Percentiles rank a stretch among this genome's conserved stretches.
Evolutionary conservation across 2,797 vertebrate species (phyloP).

Genomic region (Typhlichthys subterraneus): DNA sequence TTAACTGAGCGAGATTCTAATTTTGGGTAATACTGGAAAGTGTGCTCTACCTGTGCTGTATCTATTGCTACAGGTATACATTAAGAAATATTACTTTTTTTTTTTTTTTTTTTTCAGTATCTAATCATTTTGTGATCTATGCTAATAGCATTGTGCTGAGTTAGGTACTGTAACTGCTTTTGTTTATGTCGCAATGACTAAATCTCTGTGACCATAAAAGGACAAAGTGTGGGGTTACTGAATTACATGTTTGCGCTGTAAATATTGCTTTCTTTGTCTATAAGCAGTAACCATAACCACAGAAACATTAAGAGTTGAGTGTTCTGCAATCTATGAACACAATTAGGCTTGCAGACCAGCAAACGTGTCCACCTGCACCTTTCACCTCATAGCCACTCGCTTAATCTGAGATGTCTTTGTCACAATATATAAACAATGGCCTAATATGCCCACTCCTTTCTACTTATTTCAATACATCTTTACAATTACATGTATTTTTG

Average conservation of each 20-base stretch:
- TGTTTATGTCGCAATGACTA: constrained; percentile 19
- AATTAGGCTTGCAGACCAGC: constrained; percentile 10
- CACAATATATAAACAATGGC: not conserved
- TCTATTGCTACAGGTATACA: constrained; percentile 50
- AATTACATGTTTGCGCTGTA: constrained; percentile 53
- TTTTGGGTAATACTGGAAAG: not conserved
- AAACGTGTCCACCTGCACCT: not conserved
- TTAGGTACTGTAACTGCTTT: constrained; percentile 20
- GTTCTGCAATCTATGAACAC: constrained; percentile 4
- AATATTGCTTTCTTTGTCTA: constrained; percentile 52
- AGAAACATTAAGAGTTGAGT: constrained; percentile 13
- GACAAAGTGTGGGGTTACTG: constrained; percentile 23
- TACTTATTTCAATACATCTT: too few relatives aligned
- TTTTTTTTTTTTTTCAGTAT: constrained; percentile 24
- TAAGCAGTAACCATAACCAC: constrained; percentile 30
- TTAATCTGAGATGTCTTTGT: constrained; percentile 4
- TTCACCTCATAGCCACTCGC: not conserved
- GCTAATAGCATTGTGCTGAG: constrained; percentile 13
- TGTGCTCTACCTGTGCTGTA: constrained; percentile 15
- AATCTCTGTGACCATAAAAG: constrained; percentile 15
- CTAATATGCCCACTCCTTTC: too few relatives aligned
- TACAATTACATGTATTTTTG: too few relatives aligned
- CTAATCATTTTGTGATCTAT: constrained; percentile 22
- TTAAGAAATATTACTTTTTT: constrained; percentile 22
- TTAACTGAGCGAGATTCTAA: constrained; percentile 28